A percentile compares a stretch with the other conserved stretches of the same genome.
Conservation (phyloP, 2,113 vertebrate genomes). For the Hippocampus barbouri region DNA sequence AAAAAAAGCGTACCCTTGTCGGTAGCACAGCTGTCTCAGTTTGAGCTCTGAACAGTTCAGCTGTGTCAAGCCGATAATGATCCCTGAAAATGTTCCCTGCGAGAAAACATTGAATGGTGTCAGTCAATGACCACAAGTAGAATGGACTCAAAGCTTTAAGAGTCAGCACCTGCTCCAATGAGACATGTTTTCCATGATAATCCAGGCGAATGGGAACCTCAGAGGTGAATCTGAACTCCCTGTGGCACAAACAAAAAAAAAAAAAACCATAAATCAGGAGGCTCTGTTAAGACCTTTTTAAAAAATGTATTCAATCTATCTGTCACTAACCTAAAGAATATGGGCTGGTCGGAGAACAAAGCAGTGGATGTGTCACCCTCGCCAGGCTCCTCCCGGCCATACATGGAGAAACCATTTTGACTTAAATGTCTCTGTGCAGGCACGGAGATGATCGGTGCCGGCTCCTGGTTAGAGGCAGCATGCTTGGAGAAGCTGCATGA, state of each 20-base stretch:
- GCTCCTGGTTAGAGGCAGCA: conserved; percentile 73
- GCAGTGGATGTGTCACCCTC: conserved; percentile 58
- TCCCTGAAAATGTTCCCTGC: conserved; percentile 94
- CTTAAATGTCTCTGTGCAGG: conserved; percentile 77
- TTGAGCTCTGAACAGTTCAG: conserved; percentile 96
- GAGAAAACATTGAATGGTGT: conserved; percentile 21
- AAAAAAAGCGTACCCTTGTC: conserved; percentile 82
- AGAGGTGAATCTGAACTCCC: conserved; percentile 95
- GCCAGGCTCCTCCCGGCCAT: conserved; percentile 52
- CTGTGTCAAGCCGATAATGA: conserved; percentile 93
- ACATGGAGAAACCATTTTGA: conserved; percentile 66
- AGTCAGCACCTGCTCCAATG: conserved; percentile 74
- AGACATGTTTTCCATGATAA: conserved; percentile 95
- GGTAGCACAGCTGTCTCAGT: conserved; percentile 88
- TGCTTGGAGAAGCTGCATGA: conserved; percentile 87
- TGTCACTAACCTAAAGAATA: conserved; percentile 87
- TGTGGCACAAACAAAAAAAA: conserved; percentile 48
- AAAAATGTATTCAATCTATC: neutral
- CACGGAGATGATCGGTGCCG: conserved; percentile 86
- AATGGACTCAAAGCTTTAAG: neutral
- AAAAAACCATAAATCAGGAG: neutral
- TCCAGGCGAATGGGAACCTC: conserved; percentile 96
- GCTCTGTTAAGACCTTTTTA: neutral
- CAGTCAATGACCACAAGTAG: neutral
- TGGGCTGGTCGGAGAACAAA: conserved; percentile 83